Evolutionary conservation across 2,113 vertebrate species (phyloP).

Genomic region (Ornithorhynchus anatinus): DNA sequence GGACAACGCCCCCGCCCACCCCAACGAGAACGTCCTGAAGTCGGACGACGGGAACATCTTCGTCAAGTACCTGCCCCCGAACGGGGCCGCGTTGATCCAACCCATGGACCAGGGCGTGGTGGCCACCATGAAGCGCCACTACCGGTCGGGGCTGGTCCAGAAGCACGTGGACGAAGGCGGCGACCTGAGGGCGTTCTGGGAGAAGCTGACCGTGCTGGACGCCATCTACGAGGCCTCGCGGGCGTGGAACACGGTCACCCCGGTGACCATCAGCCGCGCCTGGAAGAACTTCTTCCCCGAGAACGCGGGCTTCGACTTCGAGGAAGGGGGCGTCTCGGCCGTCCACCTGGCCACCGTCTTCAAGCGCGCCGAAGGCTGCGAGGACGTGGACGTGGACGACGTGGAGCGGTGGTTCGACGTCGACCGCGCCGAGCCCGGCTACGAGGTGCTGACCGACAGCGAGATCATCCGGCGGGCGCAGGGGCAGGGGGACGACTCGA

Average conservation of each 20-base stretch:
- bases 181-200: conserved; percentile 56
- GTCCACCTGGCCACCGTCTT: conserved; percentile 41
- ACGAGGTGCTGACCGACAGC: conserved; percentile 56
- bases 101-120: conserved; percentile 52
- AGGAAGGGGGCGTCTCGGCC: conserved; percentile 41
- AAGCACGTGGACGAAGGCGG: conserved; percentile 58
- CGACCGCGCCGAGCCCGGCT: conserved; percentile 59
- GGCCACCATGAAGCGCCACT: conserved; percentile 47
- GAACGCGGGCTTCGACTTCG: conserved; percentile 36
- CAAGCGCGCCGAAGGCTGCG: conserved; percentile 54
- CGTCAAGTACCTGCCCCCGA: conserved; percentile 57
- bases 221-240: conserved; percentile 53
- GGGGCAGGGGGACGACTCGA: conserved; percentile 55
- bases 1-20: conserved; percentile 60
- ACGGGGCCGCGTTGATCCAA: conserved; percentile 48
- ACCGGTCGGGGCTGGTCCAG: conserved; percentile 50
- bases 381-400: conserved; percentile 42
- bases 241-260: conserved; percentile 58
- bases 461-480: conserved; percentile 62
- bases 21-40: conserved; percentile 53
- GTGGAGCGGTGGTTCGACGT: conserved; percentile 57
- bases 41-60: conserved; percentile 64
- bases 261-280: conserved; percentile 40
- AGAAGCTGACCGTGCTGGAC: conserved; percentile 53
- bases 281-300: conserved; percentile 59